A percentile compares a stretch with the other conserved stretches of the same genome.
Conservation (phyloP, 2,888 invertebrate species). For the Pollenia angustigena region DNA sequence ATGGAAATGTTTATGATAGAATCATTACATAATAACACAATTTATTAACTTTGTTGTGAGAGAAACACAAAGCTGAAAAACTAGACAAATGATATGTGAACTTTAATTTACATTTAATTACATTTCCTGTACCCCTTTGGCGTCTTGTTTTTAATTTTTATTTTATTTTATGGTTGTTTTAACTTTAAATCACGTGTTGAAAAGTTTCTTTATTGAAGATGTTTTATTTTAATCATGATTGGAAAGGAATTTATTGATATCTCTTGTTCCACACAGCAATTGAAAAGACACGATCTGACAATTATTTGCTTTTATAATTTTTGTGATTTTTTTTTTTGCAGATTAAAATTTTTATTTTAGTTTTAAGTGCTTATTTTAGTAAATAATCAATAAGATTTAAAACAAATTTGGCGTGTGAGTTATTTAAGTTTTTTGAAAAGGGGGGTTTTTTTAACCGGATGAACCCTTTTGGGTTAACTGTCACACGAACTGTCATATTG, state of each 20-base stretch:
- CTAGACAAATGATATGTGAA: conserved; percentile 5
- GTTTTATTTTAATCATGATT: conserved; percentile 17
- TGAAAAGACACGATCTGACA: conserved; percentile 31
- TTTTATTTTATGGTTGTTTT: not conserved
- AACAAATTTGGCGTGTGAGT: conserved; percentile 11
- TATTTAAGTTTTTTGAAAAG: not conserved
- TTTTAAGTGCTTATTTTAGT: not conserved
- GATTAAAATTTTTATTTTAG: not conserved
- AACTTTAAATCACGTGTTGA: conserved; percentile 12
- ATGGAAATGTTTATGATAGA: not conserved
- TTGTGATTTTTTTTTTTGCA: conserved; percentile 7
- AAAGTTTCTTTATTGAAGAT: not conserved
- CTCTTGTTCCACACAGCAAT: not conserved
- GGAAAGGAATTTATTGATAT: not conserved
- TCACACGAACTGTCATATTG: too few species aligned
- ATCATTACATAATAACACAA: not conserved
- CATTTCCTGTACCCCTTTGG: conserved; percentile 11
- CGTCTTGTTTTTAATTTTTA: too few species aligned
- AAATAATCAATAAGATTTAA: conserved; percentile 24
- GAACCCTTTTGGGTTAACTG: too few species aligned
- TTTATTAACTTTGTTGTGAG: not conserved
- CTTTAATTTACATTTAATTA: not conserved
- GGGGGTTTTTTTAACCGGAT: too few species aligned
- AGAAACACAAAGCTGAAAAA: not conserved
- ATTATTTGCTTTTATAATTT: conserved; percentile 39